Evolutionary conservation across 1,140 invertebrate species (phyloP).

Genomic region (Drosophila arawakana): DNA sequence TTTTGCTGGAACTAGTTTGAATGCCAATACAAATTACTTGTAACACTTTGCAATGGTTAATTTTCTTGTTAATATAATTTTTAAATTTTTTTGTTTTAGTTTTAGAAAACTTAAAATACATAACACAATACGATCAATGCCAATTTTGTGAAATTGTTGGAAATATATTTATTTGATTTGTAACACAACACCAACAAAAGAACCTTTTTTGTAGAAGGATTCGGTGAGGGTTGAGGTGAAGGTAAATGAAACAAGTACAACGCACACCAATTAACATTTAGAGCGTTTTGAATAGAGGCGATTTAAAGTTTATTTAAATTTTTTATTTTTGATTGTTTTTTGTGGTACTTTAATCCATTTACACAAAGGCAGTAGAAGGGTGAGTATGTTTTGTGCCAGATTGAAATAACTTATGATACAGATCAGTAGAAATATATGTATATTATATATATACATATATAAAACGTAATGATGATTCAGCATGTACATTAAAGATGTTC

Average conservation of each 20-base stretch:
- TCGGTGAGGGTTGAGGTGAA: slow-evolving; percentile 38
- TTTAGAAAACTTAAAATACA: slow-evolving; percentile 60
- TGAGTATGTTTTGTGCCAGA: slow-evolving; percentile 19
- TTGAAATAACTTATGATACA: slow-evolving; percentile 16
- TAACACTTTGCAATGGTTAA: slow-evolving; percentile 43
- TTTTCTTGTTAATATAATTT: slow-evolving; percentile 1
- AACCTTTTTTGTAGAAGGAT: slow-evolving; percentile 24
- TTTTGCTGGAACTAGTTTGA: slow-evolving; percentile 49
- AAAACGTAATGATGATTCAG: slow-evolving; percentile 7
- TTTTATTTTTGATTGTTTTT: slow-evolving; percentile 15
- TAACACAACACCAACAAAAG: slow-evolving; percentile 23
- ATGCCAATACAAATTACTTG: slow-evolving; percentile 40
- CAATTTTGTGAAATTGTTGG: slow-evolving; percentile 38
- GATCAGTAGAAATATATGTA: not conserved
- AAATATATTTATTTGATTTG: not conserved
- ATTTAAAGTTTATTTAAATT: slow-evolving; percentile 34
- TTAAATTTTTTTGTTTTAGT: slow-evolving; percentile 24
- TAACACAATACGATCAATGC: slow-evolving; percentile 54
- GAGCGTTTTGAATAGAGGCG: slow-evolving; percentile 65
- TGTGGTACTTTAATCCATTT: slow-evolving; percentile 45
- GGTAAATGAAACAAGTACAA: slow-evolving; percentile 67
- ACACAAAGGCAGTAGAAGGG: slow-evolving; percentile 49
- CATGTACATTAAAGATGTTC: slow-evolving; percentile 48
- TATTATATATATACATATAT: not conserved
- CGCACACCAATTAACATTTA: slow-evolving; percentile 83